Percentiles rank a stretch among this genome's conserved stretches.
Evolutionary conservation across 2,113 vertebrate species (phyloP).

Genomic region (Probosciger aterrimus): DNA sequence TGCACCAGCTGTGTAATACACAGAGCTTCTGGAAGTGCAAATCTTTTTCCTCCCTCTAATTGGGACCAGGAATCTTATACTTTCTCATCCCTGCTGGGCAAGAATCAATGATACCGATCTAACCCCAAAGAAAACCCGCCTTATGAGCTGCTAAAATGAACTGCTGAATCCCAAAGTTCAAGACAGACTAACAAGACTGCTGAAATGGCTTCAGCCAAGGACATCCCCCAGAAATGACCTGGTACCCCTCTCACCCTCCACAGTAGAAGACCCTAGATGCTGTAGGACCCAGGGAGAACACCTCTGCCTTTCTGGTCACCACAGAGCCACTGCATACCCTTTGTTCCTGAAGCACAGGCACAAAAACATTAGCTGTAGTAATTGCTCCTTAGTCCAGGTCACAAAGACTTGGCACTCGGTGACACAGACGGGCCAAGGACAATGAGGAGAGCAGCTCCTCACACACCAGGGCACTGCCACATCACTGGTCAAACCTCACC

Average conservation of each 20-base stretch:
- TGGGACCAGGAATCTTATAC: not conserved
- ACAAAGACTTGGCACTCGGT: accelerated
- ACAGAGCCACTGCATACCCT: not conserved
- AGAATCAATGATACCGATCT: accelerated
- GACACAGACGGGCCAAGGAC: not conserved
- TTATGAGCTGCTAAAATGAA: accelerated
- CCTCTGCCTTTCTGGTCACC: too few relatives aligned
- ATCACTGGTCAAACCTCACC: accelerated
- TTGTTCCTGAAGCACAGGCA: accelerated
- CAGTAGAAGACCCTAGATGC: accelerated
- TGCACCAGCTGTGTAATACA: not conserved
- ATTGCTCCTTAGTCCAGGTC: not conserved
- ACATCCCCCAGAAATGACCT: accelerated
- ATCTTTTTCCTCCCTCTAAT: not conserved
- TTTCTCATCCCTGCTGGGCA: not conserved
- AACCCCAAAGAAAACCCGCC: not conserved
- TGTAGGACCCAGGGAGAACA: accelerated
- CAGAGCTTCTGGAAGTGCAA: not conserved
- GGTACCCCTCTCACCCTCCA: not conserved
- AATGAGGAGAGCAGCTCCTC: not conserved
- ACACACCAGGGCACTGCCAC: accelerated
- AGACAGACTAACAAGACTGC: not conserved
- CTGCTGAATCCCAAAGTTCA: not conserved
- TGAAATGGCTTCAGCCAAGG: not conserved
- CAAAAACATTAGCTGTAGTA: not conserved